Evolutionary conservation across 1,140 invertebrate species (phyloP).

Genomic region (Conus ventricosus): DNA sequence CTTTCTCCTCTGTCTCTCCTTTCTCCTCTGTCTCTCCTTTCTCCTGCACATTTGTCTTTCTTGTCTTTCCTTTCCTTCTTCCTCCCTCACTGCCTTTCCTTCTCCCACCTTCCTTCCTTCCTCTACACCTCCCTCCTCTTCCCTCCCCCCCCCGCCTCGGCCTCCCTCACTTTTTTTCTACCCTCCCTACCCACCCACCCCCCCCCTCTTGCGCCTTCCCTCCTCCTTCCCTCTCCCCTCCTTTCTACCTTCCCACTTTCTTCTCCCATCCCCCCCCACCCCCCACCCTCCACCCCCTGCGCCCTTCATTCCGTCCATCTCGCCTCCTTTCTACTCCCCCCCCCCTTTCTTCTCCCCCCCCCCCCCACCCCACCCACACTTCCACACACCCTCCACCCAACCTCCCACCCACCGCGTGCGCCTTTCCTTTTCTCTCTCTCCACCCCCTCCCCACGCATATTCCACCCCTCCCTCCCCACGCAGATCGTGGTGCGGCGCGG

Average conservation of each 20-base stretch:
- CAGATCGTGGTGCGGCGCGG: conserved; percentile 22
- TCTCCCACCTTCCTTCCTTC: too few species aligned
- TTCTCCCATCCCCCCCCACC: neutral
- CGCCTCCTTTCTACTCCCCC: neutral
- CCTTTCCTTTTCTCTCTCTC: neutral
- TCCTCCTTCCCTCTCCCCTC: neutral
- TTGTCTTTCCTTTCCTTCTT: too few species aligned
- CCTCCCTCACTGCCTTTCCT: too few species aligned
- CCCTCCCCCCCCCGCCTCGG: neutral
- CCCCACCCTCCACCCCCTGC: neutral
- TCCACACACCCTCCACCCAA: too few species aligned
- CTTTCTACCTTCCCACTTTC: neutral
- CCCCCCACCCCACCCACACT: neutral
- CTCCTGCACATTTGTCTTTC: too few species aligned
- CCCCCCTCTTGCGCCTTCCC: neutral
- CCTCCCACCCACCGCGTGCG: neutral
- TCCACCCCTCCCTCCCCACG: neutral
- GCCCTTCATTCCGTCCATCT: neutral
- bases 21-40: too few species aligned
- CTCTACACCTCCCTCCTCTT: neutral
- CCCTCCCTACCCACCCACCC: neutral
- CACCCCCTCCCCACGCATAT: neutral
- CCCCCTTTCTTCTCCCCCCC: neutral
- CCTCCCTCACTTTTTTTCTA: neutral
- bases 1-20: too few species aligned